Conservation (phyloP, 64 coral and sea anemone genomes). For the Porites australiensis region DNA sequence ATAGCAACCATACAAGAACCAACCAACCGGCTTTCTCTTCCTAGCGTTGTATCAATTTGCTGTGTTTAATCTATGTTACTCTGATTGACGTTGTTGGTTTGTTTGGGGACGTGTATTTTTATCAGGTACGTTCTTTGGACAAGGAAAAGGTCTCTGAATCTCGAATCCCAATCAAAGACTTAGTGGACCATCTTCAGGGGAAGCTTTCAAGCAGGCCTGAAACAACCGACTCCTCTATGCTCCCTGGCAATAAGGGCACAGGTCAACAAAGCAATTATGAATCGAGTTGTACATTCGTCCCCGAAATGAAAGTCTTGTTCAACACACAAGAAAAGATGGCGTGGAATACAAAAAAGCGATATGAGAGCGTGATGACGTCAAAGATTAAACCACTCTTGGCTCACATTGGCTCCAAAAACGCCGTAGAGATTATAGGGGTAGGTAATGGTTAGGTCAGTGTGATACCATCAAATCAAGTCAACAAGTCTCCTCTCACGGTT, state of each 20-base stretch:
- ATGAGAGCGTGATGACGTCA: slow-evolving; percentile 90
- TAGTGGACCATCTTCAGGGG: slow-evolving; percentile 78
- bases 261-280: slow-evolving; percentile 39
- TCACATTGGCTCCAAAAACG: slow-evolving; percentile 71
- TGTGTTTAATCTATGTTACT: background rate
- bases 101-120: background rate
- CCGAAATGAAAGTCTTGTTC: slow-evolving; percentile 85
- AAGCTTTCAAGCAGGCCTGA: slow-evolving; percentile 68
- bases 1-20: too few relatives aligned
- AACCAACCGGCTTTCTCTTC: too few relatives aligned
- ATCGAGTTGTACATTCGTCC: background rate
- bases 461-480: too few relatives aligned
- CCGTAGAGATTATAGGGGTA: slow-evolving; percentile 86
- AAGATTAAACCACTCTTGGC: slow-evolving; percentile 79
- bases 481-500: too few relatives aligned
- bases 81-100: background rate
- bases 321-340: slow-evolving; percentile 83
- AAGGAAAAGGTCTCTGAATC: slow-evolving; percentile 78
- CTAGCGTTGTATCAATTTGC: too few relatives aligned
- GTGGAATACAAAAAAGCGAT: slow-evolving; percentile 79
- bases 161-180: slow-evolving; percentile 45
- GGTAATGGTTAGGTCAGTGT: background rate
- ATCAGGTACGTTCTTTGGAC: slow-evolving; percentile 77
- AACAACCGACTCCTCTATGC: slow-evolving; percentile 31
- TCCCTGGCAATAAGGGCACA: slow-evolving; percentile 8